Evolutionary conservation across 2,888 invertebrate species (phyloP), one percentile per base, ranked within the genome.

Genomic region (Dolichomitus sp.): DNA sequence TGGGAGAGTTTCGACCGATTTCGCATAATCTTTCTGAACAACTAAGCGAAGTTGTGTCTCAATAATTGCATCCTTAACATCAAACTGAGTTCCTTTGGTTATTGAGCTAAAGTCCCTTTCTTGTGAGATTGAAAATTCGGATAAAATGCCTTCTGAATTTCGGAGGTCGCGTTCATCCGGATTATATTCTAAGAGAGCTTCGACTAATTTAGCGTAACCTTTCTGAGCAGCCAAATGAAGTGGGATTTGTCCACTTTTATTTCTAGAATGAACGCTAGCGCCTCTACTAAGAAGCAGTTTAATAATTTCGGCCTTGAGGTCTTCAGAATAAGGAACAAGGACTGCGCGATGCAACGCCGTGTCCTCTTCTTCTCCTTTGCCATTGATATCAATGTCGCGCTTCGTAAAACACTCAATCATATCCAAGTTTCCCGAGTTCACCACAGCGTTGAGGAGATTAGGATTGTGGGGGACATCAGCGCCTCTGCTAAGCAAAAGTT

Each of bases 281-380:
- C 69, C 69, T 27, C 40, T 37, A 1, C n/a, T 9, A 7, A 52
- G 14, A 0, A 69, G 40, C 9, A 40, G 0, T n/a, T 54, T 40
- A 1, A 37, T 52, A 4, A 70, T 70, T 3, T 17, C 7, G 4
- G n/a, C 37, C 17, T 57, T 70, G 0, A 17, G 27, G 9, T 23
- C 40, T 0, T 40, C 40, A 3, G 54, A n/a, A 42, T 54, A 9
- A 11, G 17, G n/a, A n/a, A 27, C 57, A 6, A 70, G 27, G 23
- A 19, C 57, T 4, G 69, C 54, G 27, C 54, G 54, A 30, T 70
- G 69, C 54, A 70, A 23, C 4, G 54, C 54, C 5, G 54, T 57
- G 0, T 57, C 37, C 1, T 40, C 69, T 23, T 57, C 19, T 2
- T 42, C 42, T n/a, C 54, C 27, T 1, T 40, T 27, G 17, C 9